These are phyloP conservation scores for Chelonoidis abingdonii DNA, from an alignment of 2,113 vertebrate genomes.

Conservation along the genomic window DNA sequence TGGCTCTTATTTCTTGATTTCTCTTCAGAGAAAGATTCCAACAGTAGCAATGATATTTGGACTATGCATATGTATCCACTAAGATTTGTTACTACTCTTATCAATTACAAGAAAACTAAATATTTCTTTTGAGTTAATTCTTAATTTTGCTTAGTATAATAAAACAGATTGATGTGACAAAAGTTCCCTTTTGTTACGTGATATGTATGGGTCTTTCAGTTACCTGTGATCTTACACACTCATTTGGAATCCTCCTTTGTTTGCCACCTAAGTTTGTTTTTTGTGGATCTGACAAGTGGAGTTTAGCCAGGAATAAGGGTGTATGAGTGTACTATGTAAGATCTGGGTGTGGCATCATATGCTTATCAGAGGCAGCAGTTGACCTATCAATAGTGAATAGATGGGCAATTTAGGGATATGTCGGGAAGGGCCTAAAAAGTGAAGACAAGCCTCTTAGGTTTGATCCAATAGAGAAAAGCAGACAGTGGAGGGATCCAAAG, in stretches of 20 bases:
- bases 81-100: neutral
- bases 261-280: neutral
- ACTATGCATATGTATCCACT: neutral
- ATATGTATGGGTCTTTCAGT: neutral
- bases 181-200: neutral
- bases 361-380: neutral
- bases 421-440: neutral
- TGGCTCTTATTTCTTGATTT: neutral
- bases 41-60: neutral
- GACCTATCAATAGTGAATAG: neutral
- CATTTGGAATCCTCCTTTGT: neutral
- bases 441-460: neutral
- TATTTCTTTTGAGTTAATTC: neutral
- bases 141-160: neutral
- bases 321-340: neutral
- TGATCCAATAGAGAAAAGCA: neutral
- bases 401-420: fast-evolving
- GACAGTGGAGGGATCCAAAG: neutral
- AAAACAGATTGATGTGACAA: neutral
- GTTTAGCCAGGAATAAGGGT: neutral
- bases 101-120: neutral
- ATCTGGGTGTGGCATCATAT: neutral
- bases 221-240: neutral
- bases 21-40: neutral
- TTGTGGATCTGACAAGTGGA: neutral